Evolutionary conservation across 2,888 invertebrate genomes (phyloP), one percentile per base, ranked within the genome.

Genomic region (Hemicrepidius hirtus): DNA sequence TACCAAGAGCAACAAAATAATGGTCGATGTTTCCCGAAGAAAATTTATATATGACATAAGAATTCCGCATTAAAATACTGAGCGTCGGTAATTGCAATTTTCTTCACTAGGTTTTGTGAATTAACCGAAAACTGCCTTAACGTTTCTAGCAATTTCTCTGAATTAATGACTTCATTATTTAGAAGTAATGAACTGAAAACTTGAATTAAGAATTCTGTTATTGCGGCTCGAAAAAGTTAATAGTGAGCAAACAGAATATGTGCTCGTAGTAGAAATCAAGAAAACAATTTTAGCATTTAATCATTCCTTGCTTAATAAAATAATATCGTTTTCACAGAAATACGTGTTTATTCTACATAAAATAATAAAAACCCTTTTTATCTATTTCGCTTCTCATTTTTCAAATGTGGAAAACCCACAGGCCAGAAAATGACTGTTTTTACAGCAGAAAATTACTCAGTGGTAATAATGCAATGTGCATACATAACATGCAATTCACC

Each of bases 381-480:
- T 53, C 13, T 53, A 13, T 53, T 53, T 53, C 28, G 24, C 53
- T n/a, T 13, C 53, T 53, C 53, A 53, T 53, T 53, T 53, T 53
- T 53, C 53, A 28, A 32, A 53, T 24, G 28, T 12, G 12, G 28
- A 28, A 24, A 53, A n/a, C 28, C 24, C 13, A n/a, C n/a, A 0
- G 28, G 28, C 24, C 13, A 13, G 21, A 53, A 28, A 53, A 53
- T n/a, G 53, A 13, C n/a, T 53, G 24, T 53, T 50, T 50, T 9
- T 24, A 21, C 24, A 46, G 24, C 12, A 5, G 4, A 7, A 32
- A 32, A 53, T 53, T 53, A 28, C 53, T 28, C 28, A 28, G 9
- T 53, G 53, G 28, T 46, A 28, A 28, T 53, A 53, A 53, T 53
- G 28, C 53, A 53, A 53, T 53, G 53, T 53, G 53, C 53, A 53